Evolutionary conservation across 2,113 vertebrate genomes (phyloP), one percentile per base, ranked within the genome.

Genomic region (Acrocephalus kingi): DNA sequence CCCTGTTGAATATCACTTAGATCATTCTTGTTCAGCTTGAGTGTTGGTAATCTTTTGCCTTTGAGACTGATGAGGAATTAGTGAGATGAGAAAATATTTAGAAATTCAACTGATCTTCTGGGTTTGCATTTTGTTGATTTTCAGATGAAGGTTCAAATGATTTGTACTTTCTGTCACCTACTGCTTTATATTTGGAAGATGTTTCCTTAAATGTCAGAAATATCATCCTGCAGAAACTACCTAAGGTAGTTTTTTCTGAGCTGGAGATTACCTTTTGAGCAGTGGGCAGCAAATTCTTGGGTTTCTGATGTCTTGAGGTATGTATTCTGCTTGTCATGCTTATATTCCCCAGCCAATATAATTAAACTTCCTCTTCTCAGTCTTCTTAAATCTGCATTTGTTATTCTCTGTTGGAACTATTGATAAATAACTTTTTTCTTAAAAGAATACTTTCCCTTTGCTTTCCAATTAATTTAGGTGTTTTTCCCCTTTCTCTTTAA

Each of bases 1-100:
- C 76, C 23, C 45, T 61, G 24, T 68, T 90, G 86, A 95, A 86
- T 39, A 92, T 56, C 66, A 84, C 62, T 87, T 82, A 75, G 72
- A 87, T 87, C n/a, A 67, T 45, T 95, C 86, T 90, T 90, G 92
- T 75, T 92, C 83, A 76, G 33, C 41, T 89, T 46, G 46, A 93
- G 49, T 35, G 73, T 75, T 84, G 48, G 80, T 61, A 49, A 88
- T 71, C 46, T 90, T 90, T 77, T 55, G n/a, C 45, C 80, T 92
- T 92, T 72, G 49, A 92, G 84, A 84, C 23, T 83, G 84, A 76
- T 6, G 18, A 82, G 11, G 66, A 94, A 75, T 91, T 91, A 68
- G 54, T 24, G 27, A 80, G 77, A 51, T 64, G 46, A 91, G 67
- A 85, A 91, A 90, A 87, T 73, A 87, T 56, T 87, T 85, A 83